phyloP scores from a whole-genome alignment of 1,140 invertebrate genomes.

The Ectropis grisescens region DNA sequence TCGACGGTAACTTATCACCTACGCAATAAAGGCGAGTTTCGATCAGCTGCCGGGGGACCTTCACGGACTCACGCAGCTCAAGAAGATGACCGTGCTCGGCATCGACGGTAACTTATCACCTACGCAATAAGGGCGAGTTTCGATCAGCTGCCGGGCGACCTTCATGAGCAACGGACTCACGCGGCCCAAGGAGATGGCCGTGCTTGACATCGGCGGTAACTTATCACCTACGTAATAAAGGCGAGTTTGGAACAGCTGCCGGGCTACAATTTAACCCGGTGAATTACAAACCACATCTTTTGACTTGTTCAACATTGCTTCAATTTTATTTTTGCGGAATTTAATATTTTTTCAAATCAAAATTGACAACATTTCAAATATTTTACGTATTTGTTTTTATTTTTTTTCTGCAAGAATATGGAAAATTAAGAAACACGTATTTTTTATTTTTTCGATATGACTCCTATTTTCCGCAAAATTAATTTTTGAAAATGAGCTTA shows the following conservation, averaged over 20 bases:
- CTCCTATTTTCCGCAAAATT: too few relatives aligned
- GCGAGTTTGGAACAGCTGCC: conserved; percentile 92
- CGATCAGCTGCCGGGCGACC: conserved; percentile 93
- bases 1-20: conserved; percentile 80
- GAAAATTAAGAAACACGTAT: too few relatives aligned
- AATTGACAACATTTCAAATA: too few relatives aligned
- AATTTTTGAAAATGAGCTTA: too few relatives aligned
- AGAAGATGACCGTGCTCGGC: conserved; percentile 94
- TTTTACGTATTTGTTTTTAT: too few relatives aligned
- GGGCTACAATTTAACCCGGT: too few relatives aligned
- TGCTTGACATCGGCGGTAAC: conserved; percentile 92
- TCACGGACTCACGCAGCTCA: conserved; percentile 88
- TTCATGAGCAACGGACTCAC: conserved; percentile 88
- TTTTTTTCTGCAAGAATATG: too few relatives aligned
- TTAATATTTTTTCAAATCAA: too few relatives aligned
- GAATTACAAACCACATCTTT: too few relatives aligned
- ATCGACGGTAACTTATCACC: conserved; percentile 81
- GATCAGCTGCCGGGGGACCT: conserved; percentile 95
- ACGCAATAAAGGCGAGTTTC: conserved; percentile 85
- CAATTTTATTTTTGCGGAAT: neutral
- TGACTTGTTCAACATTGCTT: too few relatives aligned
- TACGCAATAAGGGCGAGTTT: conserved; percentile 86
- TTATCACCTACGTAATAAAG: conserved; percentile 74
- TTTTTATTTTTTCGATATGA: too few relatives aligned
- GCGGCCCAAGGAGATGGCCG: conserved; percentile 92